These are phyloP conservation scores for Microctenopoma steveboyesi DNA, from an alignment of 2,797 vertebrate species.

Conservation along the genomic window DNA sequence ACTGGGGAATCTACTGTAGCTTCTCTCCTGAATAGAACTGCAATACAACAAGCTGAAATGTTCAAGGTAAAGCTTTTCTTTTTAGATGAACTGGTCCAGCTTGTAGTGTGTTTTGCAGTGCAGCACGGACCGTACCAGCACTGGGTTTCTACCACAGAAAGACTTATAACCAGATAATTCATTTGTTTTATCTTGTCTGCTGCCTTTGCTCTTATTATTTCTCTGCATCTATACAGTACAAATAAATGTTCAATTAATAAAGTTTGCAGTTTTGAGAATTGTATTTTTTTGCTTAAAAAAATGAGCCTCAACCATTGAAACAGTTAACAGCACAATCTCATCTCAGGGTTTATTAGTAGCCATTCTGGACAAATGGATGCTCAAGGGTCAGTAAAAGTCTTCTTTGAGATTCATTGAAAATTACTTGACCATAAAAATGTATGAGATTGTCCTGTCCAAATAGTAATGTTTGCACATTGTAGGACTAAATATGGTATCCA, in stretches of 20 bases:
- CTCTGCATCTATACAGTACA: background rate
- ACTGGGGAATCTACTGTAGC: constrained; percentile 95
- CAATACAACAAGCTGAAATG: background rate
- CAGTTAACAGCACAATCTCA: background rate
- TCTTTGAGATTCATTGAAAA: background rate
- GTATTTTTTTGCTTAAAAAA: background rate
- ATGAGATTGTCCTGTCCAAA: background rate
- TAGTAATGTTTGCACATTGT: background rate
- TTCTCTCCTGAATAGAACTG: constrained; percentile 69
- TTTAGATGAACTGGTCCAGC: background rate
- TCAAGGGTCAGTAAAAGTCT: background rate
- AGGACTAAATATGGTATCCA: background rate
- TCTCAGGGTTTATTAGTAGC: background rate
- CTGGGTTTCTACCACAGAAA: background rate
- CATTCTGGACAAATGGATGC: background rate
- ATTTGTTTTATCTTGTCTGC: constrained; percentile 2
- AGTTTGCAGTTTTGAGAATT: background rate
- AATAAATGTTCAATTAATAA: constrained; percentile 17
- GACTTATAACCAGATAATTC: background rate
- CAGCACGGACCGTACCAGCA: too few species aligned
- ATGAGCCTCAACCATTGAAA: background rate
- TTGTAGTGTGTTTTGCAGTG: constrained; percentile 3
- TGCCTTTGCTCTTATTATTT: background rate
- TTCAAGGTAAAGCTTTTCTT: background rate
- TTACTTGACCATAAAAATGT: background rate